phyloP scores from a whole-genome alignment of 2,888 invertebrate species.

The Acanthosepion pharaonis region DNA sequence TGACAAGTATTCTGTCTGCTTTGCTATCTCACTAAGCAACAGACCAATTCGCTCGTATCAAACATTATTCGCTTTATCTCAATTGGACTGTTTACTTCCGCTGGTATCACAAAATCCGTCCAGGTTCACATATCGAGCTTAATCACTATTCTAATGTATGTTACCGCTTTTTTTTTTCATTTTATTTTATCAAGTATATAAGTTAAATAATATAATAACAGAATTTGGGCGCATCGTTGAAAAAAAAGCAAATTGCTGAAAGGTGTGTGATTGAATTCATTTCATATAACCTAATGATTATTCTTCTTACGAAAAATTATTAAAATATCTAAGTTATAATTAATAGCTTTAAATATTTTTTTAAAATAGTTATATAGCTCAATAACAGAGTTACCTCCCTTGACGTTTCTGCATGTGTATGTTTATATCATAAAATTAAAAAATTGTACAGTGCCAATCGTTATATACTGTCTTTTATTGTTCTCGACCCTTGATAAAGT shows the following conservation, averaged over 20 bases:
- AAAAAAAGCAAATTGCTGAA: background rate
- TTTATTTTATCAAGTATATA: background rate
- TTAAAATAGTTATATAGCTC: too few species aligned
- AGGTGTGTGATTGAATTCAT: background rate
- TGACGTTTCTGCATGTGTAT: too few species aligned
- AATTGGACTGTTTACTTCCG: background rate
- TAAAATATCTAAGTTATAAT: too few species aligned
- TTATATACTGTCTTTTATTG: too few species aligned
- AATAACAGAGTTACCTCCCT: too few species aligned
- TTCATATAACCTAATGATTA: too few species aligned
- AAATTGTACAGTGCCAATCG: too few species aligned
- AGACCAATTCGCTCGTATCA: constrained; percentile 3
- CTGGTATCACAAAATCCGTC: background rate
- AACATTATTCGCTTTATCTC: background rate
- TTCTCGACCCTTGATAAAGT: too few species aligned
- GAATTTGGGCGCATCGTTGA: background rate
- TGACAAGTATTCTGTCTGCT: background rate
- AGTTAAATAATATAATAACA: background rate
- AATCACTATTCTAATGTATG: background rate
- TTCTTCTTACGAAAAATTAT: too few species aligned
- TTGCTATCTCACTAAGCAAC: background rate
- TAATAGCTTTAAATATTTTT: too few species aligned
- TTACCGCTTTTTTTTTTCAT: background rate
- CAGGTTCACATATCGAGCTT: background rate
- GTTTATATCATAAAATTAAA: too few species aligned